Evolutionary conservation across 2,888 invertebrate genomes (phyloP).

Genomic region (Pristionchus arcanus): DNA sequence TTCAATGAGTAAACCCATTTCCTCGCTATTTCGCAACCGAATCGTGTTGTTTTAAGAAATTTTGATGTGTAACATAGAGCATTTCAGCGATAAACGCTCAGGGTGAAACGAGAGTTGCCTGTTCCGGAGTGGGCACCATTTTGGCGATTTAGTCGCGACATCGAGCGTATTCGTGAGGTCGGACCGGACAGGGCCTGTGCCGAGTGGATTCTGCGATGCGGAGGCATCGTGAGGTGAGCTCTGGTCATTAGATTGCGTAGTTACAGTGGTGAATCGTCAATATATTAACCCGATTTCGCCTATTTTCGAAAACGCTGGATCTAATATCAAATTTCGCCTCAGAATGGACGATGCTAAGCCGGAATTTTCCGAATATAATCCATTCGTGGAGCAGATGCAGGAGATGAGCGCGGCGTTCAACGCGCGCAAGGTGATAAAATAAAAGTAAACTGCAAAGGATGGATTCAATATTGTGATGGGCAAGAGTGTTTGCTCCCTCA

Average conservation of each 20-base stretch:
- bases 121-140: neutral
- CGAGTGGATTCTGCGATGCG: slow-evolving; percentile 29
- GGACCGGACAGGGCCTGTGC: slow-evolving; percentile 17
- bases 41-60: neutral
- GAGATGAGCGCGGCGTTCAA: neutral
- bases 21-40: neutral
- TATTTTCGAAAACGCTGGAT: too few relatives aligned
- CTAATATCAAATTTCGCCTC: too few relatives aligned
- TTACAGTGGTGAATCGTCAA: too few relatives aligned
- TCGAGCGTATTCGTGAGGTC: slow-evolving; percentile 3
- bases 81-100: neutral
- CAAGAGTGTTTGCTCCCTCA: too few relatives aligned
- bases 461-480: too few relatives aligned
- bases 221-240: slow-evolving; percentile 35
- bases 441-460: too few relatives aligned
- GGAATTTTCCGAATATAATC: neutral
- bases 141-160: neutral
- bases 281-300: too few relatives aligned
- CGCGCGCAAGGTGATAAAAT: neutral
- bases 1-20: neutral
- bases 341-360: neutral
- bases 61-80: neutral
- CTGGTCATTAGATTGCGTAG: too few relatives aligned
- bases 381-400: neutral
- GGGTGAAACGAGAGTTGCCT: neutral